Percentiles rank a stretch among this genome's conserved stretches.
Evolutionary conservation across 2,113 vertebrate genomes (phyloP).

Genomic region (Pseudolaguvia tuberculata): DNA sequence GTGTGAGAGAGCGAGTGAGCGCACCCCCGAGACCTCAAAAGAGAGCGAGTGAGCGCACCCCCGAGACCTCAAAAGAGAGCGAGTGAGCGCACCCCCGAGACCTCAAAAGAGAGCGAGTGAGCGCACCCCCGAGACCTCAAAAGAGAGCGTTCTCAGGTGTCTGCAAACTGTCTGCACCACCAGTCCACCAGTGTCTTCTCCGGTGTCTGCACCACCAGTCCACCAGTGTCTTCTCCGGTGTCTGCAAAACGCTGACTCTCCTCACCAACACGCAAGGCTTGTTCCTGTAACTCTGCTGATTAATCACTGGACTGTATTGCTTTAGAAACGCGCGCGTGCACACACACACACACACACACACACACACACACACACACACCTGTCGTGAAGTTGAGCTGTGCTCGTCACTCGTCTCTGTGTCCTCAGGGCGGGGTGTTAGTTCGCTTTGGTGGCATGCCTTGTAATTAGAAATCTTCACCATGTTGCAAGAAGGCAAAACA

Average conservation of each 20-base stretch:
- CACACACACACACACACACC: neutral
- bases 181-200: neutral
- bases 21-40: no score
- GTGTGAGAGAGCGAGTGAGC: no score
- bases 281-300: neutral
- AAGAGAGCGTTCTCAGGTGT: no score
- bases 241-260: conserved; percentile 6
- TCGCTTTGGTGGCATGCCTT: conserved; percentile 30
- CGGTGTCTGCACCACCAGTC: neutral
- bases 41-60: no score
- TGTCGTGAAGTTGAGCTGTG: neutral
- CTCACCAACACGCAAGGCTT: neutral
- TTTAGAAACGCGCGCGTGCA: neutral
- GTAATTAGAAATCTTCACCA: conserved; percentile 42
- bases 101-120: no score
- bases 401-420: neutral
- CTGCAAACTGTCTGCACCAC: conserved; percentile 8
- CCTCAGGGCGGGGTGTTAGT: neutral
- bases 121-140: no score
- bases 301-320: neutral
- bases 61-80: no score
- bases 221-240: neutral
- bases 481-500: conserved; percentile 14
- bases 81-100: no score
- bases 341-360: no score